Evolutionary conservation across 1,140 invertebrate species (phyloP), one percentile per base, ranked within the genome.

Genomic region (Ganaspis sp.): DNA sequence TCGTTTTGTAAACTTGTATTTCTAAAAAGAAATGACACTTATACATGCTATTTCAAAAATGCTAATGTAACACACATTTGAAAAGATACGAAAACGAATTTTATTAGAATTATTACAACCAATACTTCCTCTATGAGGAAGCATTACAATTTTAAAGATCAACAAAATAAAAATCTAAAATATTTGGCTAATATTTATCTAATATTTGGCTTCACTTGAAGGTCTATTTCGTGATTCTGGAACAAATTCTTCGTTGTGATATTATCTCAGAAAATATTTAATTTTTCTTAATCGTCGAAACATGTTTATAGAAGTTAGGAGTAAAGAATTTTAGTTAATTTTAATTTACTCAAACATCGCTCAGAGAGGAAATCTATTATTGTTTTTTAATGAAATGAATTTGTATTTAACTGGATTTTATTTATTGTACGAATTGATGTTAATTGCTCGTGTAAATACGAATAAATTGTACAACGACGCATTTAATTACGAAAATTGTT

Each of bases 171-270:
- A n/a, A n/a, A n/a, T n/a, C n/a, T n/a, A n/a, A n/a, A n/a, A n/a
- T n/a, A n/a, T n/a, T n/a, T n/a, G n/a, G n/a, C n/a, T n/a, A n/a
- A n/a, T n/a, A n/a, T n/a, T n/a, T n/a, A n/a, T n/a, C n/a, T n/a
- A n/a, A n/a, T n/a, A n/a, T n/a, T n/a, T 42, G 40, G 8, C 17
- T 49, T 3, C 15, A 49, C 6, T 1, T 49, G 8, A 17, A 17
- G n/a, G 15, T 49, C 19, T 49, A 17, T 49, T 49, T n/a, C 4
- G n/a, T 17, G 8, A 17, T 49, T 49, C 5, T 49, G 17, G 15
- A n/a, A 26, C 21, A 64, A 64, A 64, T 64, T 26, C 54, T 26
- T 64, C 23, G 21, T 64, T 64, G 58, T 64, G 58, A 64, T 64
- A 64, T 64, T 64, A 9, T 29, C 23, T 64, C 23, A 64, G 58